Base-by-base conservation (phyloP, 2,888 invertebrate genomes). In the Melieria omissa region DNA sequence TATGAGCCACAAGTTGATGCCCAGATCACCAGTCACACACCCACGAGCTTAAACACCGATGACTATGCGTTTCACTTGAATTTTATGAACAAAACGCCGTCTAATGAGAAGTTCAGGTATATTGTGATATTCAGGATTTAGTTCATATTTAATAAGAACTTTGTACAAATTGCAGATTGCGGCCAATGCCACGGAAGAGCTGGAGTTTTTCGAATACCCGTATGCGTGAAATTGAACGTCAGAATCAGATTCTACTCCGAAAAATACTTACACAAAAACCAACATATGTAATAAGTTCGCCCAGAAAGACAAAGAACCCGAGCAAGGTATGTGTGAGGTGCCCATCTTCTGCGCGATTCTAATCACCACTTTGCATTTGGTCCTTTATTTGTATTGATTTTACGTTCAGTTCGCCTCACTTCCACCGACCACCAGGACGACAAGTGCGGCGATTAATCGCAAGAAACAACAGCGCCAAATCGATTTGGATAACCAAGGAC, bases 191-290 rank as follows among this genome's bases (percentile, higher is more conserved):
- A 12, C 84, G 84, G 42, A 84, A 85, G 69, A 84, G 83, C 65
- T 85, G 80, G 72, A 86, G 90, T 10, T 91, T 91, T 78, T 85
- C 89, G 0, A 91, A 91, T 81, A 89, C 89, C n/a, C 86, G 90
- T 4, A 85, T 90, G 65, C 87, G 90, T 0, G 90, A 90, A 78
- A 91, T 91, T 14, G 90, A 91, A 76, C 86, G 91, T 1, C 89
- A 90, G 79, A 91, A 91, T 79, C 88, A 89, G 76, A 90, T 90
- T 9, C 83, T 91, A 4, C 81, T 91, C 9, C 86, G 88, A 54
- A 91, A 90, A 84, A 90, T 91, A 75, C 81, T 90, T 70, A 87
- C 88, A 65, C 89, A 86, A 46, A 85, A 84, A 71, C 83, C 85
- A 8, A 83, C 84, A 4, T 81, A 78, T 29, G 46, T 64, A 4